Base-by-base conservation (phyloP, 2,797 vertebrate species). In the Sternotherus odoratus region DNA sequence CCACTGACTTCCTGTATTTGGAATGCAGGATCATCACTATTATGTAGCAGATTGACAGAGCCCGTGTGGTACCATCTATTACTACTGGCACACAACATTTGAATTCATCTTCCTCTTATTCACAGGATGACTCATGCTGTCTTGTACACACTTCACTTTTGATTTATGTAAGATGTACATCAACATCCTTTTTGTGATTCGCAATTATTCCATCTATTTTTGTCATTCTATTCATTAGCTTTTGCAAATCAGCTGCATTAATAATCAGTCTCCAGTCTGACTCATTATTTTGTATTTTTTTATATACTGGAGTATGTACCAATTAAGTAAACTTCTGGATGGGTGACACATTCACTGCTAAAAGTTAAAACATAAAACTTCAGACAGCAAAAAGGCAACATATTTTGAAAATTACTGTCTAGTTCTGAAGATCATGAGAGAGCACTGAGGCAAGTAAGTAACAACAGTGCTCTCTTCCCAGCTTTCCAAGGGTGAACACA, bases 171-270 rank as follows among this genome's bases (percentile, higher is more conserved):
- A 97, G 96, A 95, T 0, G 10, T 97, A 96, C 80, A 80, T 98
- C 88, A 97, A 96, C 95, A 94, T 94, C 94, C 95, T 98, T 96
- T 97, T 85, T 96, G 91, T 97, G 95, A 96, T 94, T 97, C 93
- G 12, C 94, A 97, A 93, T 98, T 98, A 98, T 97, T 97, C 97
- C 96, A 95, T 95, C 97, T 98, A 98, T 98, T 98, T 98, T 97
- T 94, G 93, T 79, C 89, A 89, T 28, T 90, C 96, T 97, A 95
- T 97, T 97, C 91, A 92, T 91, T 96, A 3, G n/a, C 85, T 97
- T 96, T 97, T 87, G 95, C 94, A 96, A 94, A 94, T 82, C 26
- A 95, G 96, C 95, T 96, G 93, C 93, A 97, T 98, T 97, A 97
- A 97, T 97, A 97, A 98, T 94, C 93, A 97, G 93, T 84, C 95